Percentiles rank a stretch among this genome's conserved stretches.
These are phyloP conservation scores for Drosophila imparisetae DNA, from an alignment of 2,888 invertebrate genomes.

Conservation along the genomic window DNA sequence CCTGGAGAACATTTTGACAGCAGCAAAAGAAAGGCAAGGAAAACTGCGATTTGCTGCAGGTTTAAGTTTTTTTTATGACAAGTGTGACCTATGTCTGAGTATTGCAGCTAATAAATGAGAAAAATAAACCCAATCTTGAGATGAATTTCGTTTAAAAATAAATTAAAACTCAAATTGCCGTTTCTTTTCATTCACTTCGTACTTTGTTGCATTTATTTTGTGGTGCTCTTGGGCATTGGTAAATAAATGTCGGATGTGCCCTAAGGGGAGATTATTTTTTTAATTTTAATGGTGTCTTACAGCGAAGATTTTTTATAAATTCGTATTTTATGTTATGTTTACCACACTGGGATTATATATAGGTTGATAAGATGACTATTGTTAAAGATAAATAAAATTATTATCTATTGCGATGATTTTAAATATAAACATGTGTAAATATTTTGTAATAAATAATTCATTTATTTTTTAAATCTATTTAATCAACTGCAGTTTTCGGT, in stretches of 20 bases:
- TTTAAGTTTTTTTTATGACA: slow-evolving; percentile 45
- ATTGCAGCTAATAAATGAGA: slow-evolving; percentile 21
- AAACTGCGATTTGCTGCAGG: slow-evolving; percentile 1
- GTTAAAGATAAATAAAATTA: not conserved
- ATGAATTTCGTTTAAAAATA: not conserved
- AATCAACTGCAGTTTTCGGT: not conserved
- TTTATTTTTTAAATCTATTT: not conserved
- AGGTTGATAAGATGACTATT: not conserved
- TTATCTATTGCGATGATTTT: not conserved
- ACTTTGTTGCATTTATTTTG: not conserved
- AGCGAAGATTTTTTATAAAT: not conserved
- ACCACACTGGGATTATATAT: not conserved
- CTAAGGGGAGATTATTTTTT: too few relatives aligned
- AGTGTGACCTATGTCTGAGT: slow-evolving; percentile 52
- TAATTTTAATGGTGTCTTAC: not conserved
- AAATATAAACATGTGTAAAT: too few relatives aligned
- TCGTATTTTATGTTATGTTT: not conserved
- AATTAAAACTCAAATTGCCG: not conserved
- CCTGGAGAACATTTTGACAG: slow-evolving; percentile 52
- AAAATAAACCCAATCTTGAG: slow-evolving; percentile 15
- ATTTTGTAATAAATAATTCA: too few relatives aligned
- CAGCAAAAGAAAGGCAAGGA: slow-evolving; percentile 32
- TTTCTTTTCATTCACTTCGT: not conserved
- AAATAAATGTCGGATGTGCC: not conserved
- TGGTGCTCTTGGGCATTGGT: not conserved